Conservation (phyloP, 1,140 invertebrate genomes). For the Eurosta solidaginis region DNA sequence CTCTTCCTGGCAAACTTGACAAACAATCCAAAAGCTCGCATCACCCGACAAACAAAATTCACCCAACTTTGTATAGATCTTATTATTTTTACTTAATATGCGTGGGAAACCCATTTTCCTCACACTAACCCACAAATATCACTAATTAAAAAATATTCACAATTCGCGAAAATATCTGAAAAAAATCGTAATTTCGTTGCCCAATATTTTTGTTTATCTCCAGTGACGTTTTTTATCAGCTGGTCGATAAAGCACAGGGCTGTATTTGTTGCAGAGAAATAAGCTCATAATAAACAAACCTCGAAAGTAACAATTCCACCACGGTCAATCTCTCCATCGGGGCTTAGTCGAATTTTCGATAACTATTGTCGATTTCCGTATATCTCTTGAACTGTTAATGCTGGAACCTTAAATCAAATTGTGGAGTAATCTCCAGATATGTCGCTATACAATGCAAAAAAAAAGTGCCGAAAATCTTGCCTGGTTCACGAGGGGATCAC, state of each 20-base stretch:
- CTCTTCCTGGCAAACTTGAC: constrained; percentile 56
- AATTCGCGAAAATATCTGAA: constrained; percentile 1
- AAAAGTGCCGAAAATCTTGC: too few species aligned
- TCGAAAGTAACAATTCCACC: too few species aligned
- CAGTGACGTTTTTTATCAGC: constrained; percentile 24
- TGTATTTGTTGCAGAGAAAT: neutral
- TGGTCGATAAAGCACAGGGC: neutral
- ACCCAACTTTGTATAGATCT: constrained; percentile 56
- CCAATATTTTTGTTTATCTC: constrained; percentile 32
- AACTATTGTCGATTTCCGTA: too few species aligned
- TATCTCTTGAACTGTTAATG: too few species aligned
- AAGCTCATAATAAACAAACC: neutral
- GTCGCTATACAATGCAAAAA: too few species aligned
- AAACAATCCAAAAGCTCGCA: constrained; percentile 51
- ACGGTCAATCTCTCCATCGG: too few species aligned
- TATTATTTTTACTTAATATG: constrained; percentile 57
- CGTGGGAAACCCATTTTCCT: constrained; percentile 55
- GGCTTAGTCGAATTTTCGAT: too few species aligned
- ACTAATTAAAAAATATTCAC: constrained; percentile 24
- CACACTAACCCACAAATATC: neutral
- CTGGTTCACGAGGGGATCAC: too few species aligned
- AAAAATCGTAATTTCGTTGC: constrained; percentile 10
- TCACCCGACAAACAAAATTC: constrained; percentile 55
- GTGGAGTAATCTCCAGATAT: too few species aligned
- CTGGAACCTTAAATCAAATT: too few species aligned